Percentiles rank a stretch among this genome's conserved stretches.
These are phyloP conservation scores for Ennomos fuscantarius DNA, from an alignment of 2,888 invertebrate genomes.

Conservation along the genomic window DNA sequence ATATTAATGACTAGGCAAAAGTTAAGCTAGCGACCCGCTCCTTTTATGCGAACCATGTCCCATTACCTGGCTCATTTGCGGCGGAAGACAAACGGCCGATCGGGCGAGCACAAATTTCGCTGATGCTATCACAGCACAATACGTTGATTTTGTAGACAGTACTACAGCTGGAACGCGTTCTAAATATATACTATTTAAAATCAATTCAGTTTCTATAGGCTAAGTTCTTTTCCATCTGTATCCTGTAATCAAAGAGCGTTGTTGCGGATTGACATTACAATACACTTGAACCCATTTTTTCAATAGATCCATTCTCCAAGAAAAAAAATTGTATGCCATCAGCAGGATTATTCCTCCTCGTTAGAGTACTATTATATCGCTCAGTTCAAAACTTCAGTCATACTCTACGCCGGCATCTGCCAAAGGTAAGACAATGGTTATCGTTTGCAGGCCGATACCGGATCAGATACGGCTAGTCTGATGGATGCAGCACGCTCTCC, in stretches of 20 bases:
- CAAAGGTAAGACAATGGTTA: conserved; percentile 74
- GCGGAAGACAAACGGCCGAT: conserved; percentile 79
- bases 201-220: too few relatives aligned
- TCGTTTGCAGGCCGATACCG: conserved; percentile 72
- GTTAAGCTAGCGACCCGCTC: conserved; percentile 65
- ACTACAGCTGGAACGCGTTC: conserved; percentile 7
- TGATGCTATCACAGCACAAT: conserved; percentile 72
- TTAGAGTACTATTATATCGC: too few relatives aligned
- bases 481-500: conserved; percentile 81
- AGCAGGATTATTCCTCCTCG: too few relatives aligned
- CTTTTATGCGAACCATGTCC: conserved; percentile 70
- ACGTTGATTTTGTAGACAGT: conserved; percentile 15
- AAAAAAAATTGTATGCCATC: too few relatives aligned
- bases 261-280: too few relatives aligned
- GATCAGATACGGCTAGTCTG: conserved; percentile 69
- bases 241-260: too few relatives aligned
- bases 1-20: conserved; percentile 80
- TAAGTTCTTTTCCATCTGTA: too few relatives aligned
- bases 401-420: conserved; percentile 11
- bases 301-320: background rate
- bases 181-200: too few relatives aligned
- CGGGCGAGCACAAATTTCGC: conserved; percentile 79
- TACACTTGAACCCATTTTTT: too few relatives aligned
- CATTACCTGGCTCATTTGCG: conserved; percentile 81
- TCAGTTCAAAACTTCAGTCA: background rate